These are phyloP conservation scores for Leucophora obtusa DNA, from an alignment of 2,888 invertebrate genomes.

Conservation along the genomic window DNA sequence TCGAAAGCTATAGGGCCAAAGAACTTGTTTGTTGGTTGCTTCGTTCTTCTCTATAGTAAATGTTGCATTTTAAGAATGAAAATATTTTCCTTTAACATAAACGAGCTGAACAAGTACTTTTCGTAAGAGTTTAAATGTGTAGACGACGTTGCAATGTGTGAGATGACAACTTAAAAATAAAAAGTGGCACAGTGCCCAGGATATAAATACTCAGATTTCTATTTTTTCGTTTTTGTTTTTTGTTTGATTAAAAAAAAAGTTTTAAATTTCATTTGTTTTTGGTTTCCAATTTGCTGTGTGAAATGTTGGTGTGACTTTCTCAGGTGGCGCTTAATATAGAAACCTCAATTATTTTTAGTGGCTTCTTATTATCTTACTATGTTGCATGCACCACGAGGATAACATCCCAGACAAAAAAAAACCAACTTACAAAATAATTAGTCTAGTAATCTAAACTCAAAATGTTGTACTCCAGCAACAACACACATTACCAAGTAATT, in stretches of 20 bases:
- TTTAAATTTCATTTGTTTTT: slow-evolving; percentile 10
- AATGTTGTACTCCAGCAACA: too few relatives aligned
- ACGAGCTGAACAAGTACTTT: background rate
- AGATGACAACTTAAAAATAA: slow-evolving; percentile 40
- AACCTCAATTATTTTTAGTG: background rate
- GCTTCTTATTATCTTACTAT: too few relatives aligned
- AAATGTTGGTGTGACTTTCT: slow-evolving; percentile 54
- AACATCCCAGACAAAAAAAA: background rate
- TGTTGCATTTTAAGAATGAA: slow-evolving; percentile 45
- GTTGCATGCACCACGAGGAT: background rate
- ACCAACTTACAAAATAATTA: too few relatives aligned
- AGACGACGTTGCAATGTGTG: slow-evolving; percentile 13
- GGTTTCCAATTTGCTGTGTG: slow-evolving; percentile 29
- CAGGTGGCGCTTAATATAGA: slow-evolving; percentile 63
- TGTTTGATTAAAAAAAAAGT: slow-evolving; percentile 5
- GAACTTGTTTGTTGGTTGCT: background rate
- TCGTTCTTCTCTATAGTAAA: background rate
- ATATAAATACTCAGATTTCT: slow-evolving; percentile 55
- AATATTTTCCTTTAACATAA: background rate
- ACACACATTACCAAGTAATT: too few relatives aligned
- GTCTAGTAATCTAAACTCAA: too few relatives aligned
- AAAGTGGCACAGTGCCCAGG: slow-evolving; percentile 63
- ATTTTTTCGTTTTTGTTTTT: slow-evolving; percentile 6
- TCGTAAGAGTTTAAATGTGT: background rate
- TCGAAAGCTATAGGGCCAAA: background rate